A percentile compares a stretch with the other conserved stretches of the same genome.
Conservation (phyloP, 2,888 invertebrate species). For the Bugulina stolonifera region DNA sequence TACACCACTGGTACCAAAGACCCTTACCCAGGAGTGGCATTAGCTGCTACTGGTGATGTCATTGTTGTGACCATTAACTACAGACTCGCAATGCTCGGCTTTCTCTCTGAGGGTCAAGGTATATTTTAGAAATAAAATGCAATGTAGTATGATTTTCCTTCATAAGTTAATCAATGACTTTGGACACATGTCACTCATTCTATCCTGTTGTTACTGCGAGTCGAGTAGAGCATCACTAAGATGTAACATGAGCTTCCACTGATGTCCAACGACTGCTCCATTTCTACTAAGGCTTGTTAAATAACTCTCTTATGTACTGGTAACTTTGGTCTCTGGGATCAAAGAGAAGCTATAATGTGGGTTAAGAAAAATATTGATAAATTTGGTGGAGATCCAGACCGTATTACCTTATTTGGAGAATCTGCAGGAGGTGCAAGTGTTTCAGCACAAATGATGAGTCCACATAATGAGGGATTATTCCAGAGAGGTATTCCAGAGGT, state of each 20-base stretch:
- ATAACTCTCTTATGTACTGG: neutral
- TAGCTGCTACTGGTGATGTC: constrained; percentile 4
- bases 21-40: neutral
- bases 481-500: constrained; percentile 21
- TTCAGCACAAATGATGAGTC: neutral
- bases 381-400: constrained; percentile 24
- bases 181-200: no score
- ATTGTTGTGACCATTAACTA: constrained; percentile 20
- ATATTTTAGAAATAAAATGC: no score
- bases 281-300: no score
- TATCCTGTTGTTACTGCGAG: no score
- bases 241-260: no score
- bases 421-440: constrained; percentile 10
- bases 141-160: no score
- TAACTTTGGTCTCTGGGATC: constrained; percentile 24
- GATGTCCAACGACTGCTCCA: no score
- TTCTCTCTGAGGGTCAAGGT: constrained; percentile 16
- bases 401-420: constrained; percentile 11
- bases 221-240: no score
- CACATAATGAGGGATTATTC: constrained; percentile 6
- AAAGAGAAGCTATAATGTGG: constrained; percentile 11
- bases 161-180: no score
- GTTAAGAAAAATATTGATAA: constrained; percentile 6
- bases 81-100: constrained; percentile 10
- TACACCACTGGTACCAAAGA: constrained; percentile 12